Evolutionary conservation across 2,797 vertebrate species (phyloP).

Genomic region (Coreius guichenoti): DNA sequence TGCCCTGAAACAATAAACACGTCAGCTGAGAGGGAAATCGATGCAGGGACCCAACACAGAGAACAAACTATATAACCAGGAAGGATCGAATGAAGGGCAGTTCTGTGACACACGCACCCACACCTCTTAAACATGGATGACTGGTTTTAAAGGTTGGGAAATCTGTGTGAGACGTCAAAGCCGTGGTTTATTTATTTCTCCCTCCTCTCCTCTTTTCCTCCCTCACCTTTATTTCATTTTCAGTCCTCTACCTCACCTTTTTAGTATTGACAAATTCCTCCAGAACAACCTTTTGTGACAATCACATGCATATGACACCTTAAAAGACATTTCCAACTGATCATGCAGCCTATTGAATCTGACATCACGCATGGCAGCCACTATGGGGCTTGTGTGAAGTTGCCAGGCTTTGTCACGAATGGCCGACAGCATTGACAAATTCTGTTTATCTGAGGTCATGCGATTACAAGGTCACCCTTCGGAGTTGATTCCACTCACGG

Average conservation of each 20-base stretch:
- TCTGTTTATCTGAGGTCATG: conserved; percentile 29
- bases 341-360: conserved; percentile 2
- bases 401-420: conserved; percentile 33
- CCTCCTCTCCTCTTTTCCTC: not conserved
- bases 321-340: conserved; percentile 39
- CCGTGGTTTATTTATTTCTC: conserved; percentile 32
- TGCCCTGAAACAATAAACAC: conserved; percentile 56
- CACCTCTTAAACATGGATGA: conserved; percentile 40
- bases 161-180: conserved; percentile 28
- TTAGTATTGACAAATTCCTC: conserved; percentile 25
- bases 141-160: conserved; percentile 43
- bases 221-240: conserved; percentile 1
- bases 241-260: conserved; percentile 20
- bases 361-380: conserved; percentile 17
- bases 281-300: conserved; percentile 21
- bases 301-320: not conserved
- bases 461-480: conserved; percentile 28
- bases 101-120: conserved; percentile 39
- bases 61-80: conserved; percentile 50
- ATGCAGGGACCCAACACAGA: conserved; percentile 45
- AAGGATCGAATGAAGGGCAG: conserved; percentile 46
- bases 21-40: conserved; percentile 55
- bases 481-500: not conserved
- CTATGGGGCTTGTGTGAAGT: conserved; percentile 9
- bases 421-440: conserved; percentile 31